Conservation (phyloP, 2,888 invertebrate species). For the Leptinotarsa peninsularis region DNA sequence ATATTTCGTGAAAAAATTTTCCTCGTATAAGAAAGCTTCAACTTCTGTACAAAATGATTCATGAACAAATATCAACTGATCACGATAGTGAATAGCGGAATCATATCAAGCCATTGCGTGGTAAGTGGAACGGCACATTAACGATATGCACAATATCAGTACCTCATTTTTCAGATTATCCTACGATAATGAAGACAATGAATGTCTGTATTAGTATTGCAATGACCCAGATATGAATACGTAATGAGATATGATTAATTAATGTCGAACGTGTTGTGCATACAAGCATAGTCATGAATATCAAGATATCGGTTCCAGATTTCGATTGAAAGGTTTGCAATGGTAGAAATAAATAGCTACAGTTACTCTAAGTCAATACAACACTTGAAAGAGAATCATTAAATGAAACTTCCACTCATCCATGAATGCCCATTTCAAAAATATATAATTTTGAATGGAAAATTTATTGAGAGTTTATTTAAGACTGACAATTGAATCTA, state of each 20-base stretch:
- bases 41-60: too few relatives aligned
- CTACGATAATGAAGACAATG: slow-evolving; percentile 25
- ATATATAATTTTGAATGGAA: too few relatives aligned
- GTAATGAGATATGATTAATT: slow-evolving; percentile 8
- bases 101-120: slow-evolving; percentile 12
- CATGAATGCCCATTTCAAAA: too few relatives aligned
- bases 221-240: slow-evolving; percentile 19
- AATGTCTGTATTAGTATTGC: slow-evolving; percentile 21
- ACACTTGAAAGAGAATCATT: too few relatives aligned
- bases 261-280: neutral
- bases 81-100: neutral
- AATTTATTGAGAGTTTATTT: too few relatives aligned
- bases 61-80: neutral
- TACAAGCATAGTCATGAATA: neutral
- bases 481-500: too few relatives aligned
- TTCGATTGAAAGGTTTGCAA: neutral
- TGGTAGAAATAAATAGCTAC: too few relatives aligned
- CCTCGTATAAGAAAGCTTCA: too few relatives aligned
- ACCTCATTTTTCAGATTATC: slow-evolving; percentile 20
- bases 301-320: slow-evolving; percentile 6
- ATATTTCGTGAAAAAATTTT: too few relatives aligned
- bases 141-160: slow-evolving; percentile 17
- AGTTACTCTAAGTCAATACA: too few relatives aligned
- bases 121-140: neutral
- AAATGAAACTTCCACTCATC: too few relatives aligned